These are phyloP conservation scores for Leiothrix lutea DNA, from an alignment of 2,113 vertebrate species.

Conservation along the genomic window DNA sequence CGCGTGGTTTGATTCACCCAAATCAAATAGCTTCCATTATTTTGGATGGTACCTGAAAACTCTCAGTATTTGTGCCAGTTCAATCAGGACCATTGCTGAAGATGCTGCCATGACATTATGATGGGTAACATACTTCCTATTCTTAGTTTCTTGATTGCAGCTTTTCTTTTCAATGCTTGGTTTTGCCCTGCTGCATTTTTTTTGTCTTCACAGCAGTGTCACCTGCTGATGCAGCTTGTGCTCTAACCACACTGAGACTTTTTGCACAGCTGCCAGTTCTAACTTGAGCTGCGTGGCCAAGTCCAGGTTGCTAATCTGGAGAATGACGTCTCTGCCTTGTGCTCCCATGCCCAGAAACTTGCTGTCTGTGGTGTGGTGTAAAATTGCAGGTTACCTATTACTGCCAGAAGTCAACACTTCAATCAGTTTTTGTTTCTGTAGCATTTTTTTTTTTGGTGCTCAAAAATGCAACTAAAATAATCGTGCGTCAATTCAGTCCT, in stretches of 20 bases:
- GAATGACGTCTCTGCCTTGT: slow-evolving; percentile 69
- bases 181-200: slow-evolving; percentile 60
- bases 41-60: neutral
- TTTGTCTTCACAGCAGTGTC: slow-evolving; percentile 35
- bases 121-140: slow-evolving; percentile 11
- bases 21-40: neutral
- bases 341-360: slow-evolving; percentile 51
- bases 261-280: slow-evolving; percentile 66
- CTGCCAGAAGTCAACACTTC: slow-evolving; percentile 41
- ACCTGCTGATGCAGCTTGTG: slow-evolving; percentile 45
- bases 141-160: slow-evolving; percentile 52
- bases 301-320: slow-evolving; percentile 70
- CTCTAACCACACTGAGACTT: neutral
- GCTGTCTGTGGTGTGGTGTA: slow-evolving; percentile 1
- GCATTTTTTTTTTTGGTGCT: neutral
- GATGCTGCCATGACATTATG: neutral
- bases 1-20: neutral
- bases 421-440: neutral
- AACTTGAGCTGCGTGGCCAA: slow-evolving; percentile 51
- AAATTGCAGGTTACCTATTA: slow-evolving; percentile 24
- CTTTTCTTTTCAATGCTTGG: slow-evolving; percentile 51
- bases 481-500: neutral
- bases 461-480: slow-evolving; percentile 18
- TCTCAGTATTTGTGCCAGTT: neutral
- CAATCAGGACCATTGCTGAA: neutral